phyloP scores from a whole-genome alignment of 1,140 invertebrate species.

The Lethrus apterus region DNA sequence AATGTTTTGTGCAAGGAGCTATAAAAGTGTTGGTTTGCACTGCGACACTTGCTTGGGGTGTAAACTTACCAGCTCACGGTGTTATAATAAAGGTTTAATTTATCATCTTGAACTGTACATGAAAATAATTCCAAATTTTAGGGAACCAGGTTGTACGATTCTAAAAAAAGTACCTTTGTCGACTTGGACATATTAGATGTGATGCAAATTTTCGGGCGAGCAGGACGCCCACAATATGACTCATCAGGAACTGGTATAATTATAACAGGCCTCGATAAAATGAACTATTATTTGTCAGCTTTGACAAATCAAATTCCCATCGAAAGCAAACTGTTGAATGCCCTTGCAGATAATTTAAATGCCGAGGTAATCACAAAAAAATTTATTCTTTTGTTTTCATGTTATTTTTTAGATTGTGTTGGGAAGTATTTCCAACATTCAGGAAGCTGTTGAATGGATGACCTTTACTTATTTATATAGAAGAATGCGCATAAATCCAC shows the following conservation, averaged over 20 bases:
- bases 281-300: constrained; percentile 88
- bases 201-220: constrained; percentile 97
- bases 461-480: constrained; percentile 96
- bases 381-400: constrained; percentile 14
- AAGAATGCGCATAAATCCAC: constrained; percentile 88
- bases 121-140: constrained; percentile 35
- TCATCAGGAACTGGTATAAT: constrained; percentile 90
- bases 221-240: constrained; percentile 92
- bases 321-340: constrained; percentile 92
- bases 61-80: constrained; percentile 96
- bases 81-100: constrained; percentile 82
- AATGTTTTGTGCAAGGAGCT: constrained; percentile 79
- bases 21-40: constrained; percentile 95
- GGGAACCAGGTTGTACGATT: constrained; percentile 98
- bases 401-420: constrained; percentile 64
- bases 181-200: constrained; percentile 97
- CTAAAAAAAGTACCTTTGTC: constrained; percentile 88
- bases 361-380: constrained; percentile 84
- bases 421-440: constrained; percentile 90
- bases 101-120: background rate
- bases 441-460: constrained; percentile 96
- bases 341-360: constrained; percentile 93
- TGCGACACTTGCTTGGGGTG: constrained; percentile 97
- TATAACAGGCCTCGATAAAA: constrained; percentile 88
- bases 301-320: constrained; percentile 97